A percentile compares a stretch with the other conserved stretches of the same genome.
Conservation (phyloP, 2,797 vertebrate genomes). For the Sebastes taczanowskii region DNA sequence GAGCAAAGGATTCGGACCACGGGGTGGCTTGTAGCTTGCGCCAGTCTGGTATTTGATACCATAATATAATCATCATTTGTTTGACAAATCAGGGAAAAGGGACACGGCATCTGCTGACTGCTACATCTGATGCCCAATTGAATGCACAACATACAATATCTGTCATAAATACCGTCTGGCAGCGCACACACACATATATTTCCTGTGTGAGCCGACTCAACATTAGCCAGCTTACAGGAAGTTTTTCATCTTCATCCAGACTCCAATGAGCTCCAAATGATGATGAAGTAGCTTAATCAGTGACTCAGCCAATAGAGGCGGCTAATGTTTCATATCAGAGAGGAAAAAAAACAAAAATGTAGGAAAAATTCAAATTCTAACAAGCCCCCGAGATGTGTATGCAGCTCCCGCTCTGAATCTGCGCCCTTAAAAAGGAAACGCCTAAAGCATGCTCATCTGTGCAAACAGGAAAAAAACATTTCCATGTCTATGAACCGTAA, state of each 20-base stretch:
- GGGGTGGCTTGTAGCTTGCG: background rate
- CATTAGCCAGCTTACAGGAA: conserved; percentile 50
- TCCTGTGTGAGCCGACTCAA: conserved; percentile 34
- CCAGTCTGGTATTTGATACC: background rate
- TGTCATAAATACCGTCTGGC: conserved; percentile 53
- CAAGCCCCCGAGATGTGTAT: background rate
- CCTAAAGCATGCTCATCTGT: conserved; percentile 31
- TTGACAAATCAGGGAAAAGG: conserved; percentile 42
- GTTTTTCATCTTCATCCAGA: conserved; percentile 56
- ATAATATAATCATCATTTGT: conserved; percentile 39
- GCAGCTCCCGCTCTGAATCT: background rate
- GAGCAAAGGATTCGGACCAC: background rate
- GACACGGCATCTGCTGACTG: conserved; percentile 35
- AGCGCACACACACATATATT: background rate
- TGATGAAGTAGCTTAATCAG: conserved; percentile 50
- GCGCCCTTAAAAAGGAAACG: background rate
- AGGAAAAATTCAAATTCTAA: background rate
- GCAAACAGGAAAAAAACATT: conserved; percentile 38
- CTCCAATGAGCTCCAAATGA: conserved; percentile 46
- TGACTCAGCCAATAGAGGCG: conserved; percentile 17
- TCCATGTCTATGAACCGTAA: conserved; percentile 41
- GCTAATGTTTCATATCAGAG: conserved; percentile 44
- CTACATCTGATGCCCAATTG: conserved; percentile 46
- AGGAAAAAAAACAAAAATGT: background rate
- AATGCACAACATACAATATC: conserved; percentile 52